These are phyloP conservation scores for Tribolium castaneum DNA, from an alignment of 1,140 invertebrate genomes.

Conservation along the genomic window DNA sequence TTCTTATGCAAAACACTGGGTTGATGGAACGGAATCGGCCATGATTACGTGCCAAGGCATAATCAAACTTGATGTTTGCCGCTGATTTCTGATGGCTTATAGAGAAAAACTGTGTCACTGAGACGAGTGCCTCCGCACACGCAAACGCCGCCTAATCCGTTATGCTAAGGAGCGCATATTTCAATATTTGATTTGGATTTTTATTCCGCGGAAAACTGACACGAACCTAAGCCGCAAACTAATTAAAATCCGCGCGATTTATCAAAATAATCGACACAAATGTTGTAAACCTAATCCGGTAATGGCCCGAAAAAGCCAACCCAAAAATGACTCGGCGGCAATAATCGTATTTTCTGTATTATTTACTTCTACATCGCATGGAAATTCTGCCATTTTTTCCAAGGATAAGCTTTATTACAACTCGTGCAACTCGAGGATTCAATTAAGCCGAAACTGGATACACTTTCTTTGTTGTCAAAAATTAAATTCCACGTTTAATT, in stretches of 20 bases:
- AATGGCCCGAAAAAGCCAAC: not conserved
- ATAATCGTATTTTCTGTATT: not conserved
- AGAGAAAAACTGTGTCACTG: not conserved
- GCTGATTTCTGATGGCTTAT: not conserved
- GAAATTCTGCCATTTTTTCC: not conserved
- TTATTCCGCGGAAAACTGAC: not conserved
- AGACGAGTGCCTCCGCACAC: not conserved
- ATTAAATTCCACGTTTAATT: too few species aligned
- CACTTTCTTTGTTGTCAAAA: too few species aligned
- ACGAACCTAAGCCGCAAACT: not conserved
- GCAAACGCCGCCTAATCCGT: not conserved
- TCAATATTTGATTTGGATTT: slow-evolving; percentile 1
- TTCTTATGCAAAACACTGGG: not conserved
- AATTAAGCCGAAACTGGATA: not conserved
- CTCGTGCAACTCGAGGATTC: not conserved
- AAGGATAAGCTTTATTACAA: not conserved
- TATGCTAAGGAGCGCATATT: not conserved
- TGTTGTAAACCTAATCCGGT: not conserved
- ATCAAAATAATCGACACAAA: not conserved
- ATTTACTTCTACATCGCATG: not conserved
- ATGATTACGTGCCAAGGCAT: slow-evolving; percentile 30
- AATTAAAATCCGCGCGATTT: not conserved
- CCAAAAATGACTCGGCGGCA: not conserved
- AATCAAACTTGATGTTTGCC: slow-evolving; percentile 27
- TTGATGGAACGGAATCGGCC: not conserved